phyloP scores from a whole-genome alignment of 2,113 vertebrate species.

The Salvelinus fontinalis region DNA sequence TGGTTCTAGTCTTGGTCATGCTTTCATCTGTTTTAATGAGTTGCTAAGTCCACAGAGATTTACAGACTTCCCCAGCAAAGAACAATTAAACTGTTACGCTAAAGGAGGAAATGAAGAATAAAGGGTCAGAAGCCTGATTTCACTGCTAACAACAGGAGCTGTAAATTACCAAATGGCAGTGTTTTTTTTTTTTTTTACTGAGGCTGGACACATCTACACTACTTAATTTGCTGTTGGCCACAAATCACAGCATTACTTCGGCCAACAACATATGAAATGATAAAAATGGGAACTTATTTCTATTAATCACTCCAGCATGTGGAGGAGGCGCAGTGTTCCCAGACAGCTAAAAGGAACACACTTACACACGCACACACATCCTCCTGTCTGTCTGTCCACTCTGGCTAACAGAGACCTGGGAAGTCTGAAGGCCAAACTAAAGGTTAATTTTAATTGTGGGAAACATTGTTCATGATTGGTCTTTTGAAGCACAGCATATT shows the following conservation, averaged over 20 bases:
- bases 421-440: neutral
- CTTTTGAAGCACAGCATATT: neutral
- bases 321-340: conserved; percentile 32
- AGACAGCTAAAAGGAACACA: conserved; percentile 30
- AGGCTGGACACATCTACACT: conserved; percentile 30
- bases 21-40: conserved; percentile 10
- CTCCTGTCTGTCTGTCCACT: conserved; percentile 39
- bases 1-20: neutral
- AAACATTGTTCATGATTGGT: neutral
- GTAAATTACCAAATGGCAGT: conserved; percentile 17
- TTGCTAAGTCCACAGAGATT: conserved; percentile 10
- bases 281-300: conserved; percentile 55
- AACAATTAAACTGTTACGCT: conserved; percentile 11
- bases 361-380: neutral
- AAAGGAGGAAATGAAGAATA: conserved; percentile 24
- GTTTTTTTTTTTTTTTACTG: neutral
- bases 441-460: neutral
- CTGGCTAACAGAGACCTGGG: conserved; percentile 24
- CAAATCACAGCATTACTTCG: conserved; percentile 55
- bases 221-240: conserved; percentile 49
- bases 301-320: conserved; percentile 63
- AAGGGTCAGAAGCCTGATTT: conserved; percentile 26
- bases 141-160: conserved; percentile 25
- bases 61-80: neutral
- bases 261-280: conserved; percentile 54